Percentiles rank a stretch among this genome's conserved stretches.
Evolutionary conservation across 2,888 invertebrate genomes (phyloP).

Genomic region (Tinea trinotella): DNA sequence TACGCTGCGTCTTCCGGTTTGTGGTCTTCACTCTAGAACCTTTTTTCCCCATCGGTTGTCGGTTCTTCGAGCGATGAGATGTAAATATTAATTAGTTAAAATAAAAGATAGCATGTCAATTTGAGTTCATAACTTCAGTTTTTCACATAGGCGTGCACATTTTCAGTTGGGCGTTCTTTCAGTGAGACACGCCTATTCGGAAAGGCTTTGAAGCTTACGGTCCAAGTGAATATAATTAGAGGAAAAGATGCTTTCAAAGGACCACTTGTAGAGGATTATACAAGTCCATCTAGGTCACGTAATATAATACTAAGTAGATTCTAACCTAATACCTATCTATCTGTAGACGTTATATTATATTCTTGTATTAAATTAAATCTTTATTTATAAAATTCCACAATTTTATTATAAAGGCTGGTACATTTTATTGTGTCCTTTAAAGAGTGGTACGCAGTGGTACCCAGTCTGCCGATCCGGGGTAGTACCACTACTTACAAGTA

Average conservation of each 20-base stretch:
- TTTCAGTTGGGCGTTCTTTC: slow-evolving; percentile 3
- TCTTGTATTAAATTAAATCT: too few relatives aligned
- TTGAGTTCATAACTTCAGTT: background rate
- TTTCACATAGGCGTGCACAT: background rate
- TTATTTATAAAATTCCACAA: too few relatives aligned
- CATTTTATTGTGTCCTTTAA: too few relatives aligned
- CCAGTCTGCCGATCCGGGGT: too few relatives aligned
- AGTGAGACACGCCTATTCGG: background rate
- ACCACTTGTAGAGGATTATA: slow-evolving; percentile 16
- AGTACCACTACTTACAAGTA: too few relatives aligned
- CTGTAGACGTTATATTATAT: background rate
- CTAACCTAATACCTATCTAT: background rate
- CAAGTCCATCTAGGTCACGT: slow-evolving; percentile 9
- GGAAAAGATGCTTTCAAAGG: slow-evolving; percentile 14
- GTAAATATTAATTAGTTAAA: too few relatives aligned
- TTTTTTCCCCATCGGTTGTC: too few relatives aligned
- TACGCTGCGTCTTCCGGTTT: too few relatives aligned
- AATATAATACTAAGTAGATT: background rate
- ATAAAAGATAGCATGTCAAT: background rate
- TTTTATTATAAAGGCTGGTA: too few relatives aligned
- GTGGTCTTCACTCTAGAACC: too few relatives aligned
- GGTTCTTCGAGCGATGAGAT: too few relatives aligned
- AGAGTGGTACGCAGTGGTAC: too few relatives aligned
- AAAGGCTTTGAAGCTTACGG: slow-evolving; percentile 4
- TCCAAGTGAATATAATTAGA: slow-evolving; percentile 8